These are phyloP conservation scores for Porites evermanni DNA, from an alignment of 92 coral and sea anemone genomes.

Conservation along the genomic window DNA sequence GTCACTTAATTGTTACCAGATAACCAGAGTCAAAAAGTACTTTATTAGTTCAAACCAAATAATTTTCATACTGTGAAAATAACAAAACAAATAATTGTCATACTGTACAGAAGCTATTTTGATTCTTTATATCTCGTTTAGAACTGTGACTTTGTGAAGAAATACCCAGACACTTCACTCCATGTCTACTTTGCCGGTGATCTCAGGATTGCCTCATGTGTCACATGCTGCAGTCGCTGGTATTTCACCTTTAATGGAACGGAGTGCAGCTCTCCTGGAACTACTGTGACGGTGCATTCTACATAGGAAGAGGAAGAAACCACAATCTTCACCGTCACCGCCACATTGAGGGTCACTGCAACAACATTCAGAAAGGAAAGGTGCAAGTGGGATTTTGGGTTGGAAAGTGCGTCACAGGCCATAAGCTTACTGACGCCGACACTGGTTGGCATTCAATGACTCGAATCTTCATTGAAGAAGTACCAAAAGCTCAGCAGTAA, in stretches of 20 bases:
- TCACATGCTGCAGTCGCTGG: constrained; percentile 49
- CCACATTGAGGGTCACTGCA: constrained; percentile 19
- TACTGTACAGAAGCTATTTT: no score
- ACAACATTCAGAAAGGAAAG: constrained; percentile 36
- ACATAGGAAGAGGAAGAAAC: not conserved
- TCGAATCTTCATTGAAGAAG: constrained; percentile 41
- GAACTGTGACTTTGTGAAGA: constrained; percentile 44
- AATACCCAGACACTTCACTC: constrained; percentile 36
- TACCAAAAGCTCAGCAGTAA: constrained; percentile 37
- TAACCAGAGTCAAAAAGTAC: no score
- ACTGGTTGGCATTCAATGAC: constrained; percentile 15
- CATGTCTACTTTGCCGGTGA: constrained; percentile 51
- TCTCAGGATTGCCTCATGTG: constrained; percentile 23
- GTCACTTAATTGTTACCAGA: no score
- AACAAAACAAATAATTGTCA: no score
- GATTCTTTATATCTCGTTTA: not conserved
- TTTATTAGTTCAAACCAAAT: no score
- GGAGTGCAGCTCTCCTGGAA: constrained; percentile 49
- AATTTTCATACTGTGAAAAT: no score
- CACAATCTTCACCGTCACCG: not conserved
- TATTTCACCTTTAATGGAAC: constrained; percentile 51
- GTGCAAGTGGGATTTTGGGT: constrained; percentile 66
- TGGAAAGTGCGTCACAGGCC: constrained; percentile 10
- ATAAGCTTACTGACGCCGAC: not conserved
- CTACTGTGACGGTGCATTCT: constrained; percentile 55